Evolutionary conservation across 2,113 vertebrate genomes (phyloP), one percentile per base, ranked within the genome.

Genomic region (Hystrix brachyura): DNA sequence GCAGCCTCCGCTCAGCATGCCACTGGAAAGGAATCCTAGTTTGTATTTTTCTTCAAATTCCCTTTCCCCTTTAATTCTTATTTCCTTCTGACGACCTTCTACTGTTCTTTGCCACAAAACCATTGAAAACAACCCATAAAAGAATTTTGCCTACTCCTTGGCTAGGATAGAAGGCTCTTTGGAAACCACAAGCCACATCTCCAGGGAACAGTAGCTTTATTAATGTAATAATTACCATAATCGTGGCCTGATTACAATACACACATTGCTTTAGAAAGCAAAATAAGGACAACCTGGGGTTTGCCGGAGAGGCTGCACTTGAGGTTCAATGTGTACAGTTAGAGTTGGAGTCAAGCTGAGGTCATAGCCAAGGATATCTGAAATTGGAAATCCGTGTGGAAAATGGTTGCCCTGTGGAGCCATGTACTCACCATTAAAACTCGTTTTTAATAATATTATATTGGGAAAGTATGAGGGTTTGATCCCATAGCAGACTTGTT

Each of bases 221-320:
- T 98, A 98, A 97, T 98, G 82, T 96, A 95, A 97, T 98, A 96
- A 98, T 97, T 89, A 95, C 90, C 94, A 94, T 90, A 92, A 81
- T 81, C 43, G 48, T 92, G 92, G 87, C 85, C 96, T 29, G 17
- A 85, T 90, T 96, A 64, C 86, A 96, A 86, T 91, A 74, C 82
- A 96, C 95, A 95, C 92, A 97, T 96, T 97, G 78, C 96, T 96
- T 97, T 88, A 95, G 92, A 97, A 97, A 95, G 96, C 78, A 78
- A 92, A 95, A 89, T 87, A 69, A 97, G 90, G 88, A 96, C 71
- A 97, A 85, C 76, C 87, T 88, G 90, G 76, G 51, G 87, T 96
- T 96, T 90, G 38, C 87, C 96, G 48, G 95, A 94, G 96, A 97
- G 53, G 85, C 57, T 92, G 80, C 38, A n/a, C 90, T 95, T 97